A percentile compares a stretch with the other conserved stretches of the same genome.
These are phyloP conservation scores for Dolichomitus sp. DNA, from an alignment of 2,888 invertebrate species.

Conservation along the genomic window DNA sequence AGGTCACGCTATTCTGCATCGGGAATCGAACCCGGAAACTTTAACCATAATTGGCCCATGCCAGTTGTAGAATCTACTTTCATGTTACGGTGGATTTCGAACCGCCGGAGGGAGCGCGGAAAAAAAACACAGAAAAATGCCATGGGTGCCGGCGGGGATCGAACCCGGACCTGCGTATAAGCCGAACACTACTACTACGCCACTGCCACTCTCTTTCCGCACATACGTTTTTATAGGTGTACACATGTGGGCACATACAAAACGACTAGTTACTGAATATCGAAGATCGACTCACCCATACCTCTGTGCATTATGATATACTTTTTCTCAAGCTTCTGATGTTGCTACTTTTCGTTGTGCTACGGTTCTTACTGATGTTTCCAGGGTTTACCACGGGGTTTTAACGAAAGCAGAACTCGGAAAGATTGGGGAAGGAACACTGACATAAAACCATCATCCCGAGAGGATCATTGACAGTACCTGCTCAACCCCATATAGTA, in stretches of 20 bases:
- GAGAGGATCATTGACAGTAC: slow-evolving; percentile 24
- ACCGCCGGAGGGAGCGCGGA: no score
- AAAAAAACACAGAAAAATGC: no score
- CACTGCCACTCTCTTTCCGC: no score
- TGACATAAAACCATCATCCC: slow-evolving; percentile 12
- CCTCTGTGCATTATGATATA: not conserved
- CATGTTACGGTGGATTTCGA: no score
- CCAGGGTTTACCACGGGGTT: slow-evolving; percentile 15
- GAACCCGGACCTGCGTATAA: no score
- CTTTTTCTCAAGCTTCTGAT: not conserved
- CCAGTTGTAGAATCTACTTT: no score
- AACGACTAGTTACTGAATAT: not conserved
- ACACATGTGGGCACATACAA: not conserved
- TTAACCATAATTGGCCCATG: no score
- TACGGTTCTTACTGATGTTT: slow-evolving; percentile 3
- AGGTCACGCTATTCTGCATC: no score
- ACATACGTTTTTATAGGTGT: not conserved
- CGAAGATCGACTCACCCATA: not conserved
- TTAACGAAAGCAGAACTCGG: slow-evolving; percentile 2
- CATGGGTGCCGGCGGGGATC: no score
- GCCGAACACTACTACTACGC: no score
- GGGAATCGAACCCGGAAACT: no score
- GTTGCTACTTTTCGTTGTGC: slow-evolving; percentile 6
- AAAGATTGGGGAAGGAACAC: slow-evolving; percentile 14
- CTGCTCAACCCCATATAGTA: not conserved